Evolutionary conservation across 2,888 invertebrate genomes (phyloP), one percentile per base, ranked within the genome.

Genomic region (Stictocephala bisonia): DNA sequence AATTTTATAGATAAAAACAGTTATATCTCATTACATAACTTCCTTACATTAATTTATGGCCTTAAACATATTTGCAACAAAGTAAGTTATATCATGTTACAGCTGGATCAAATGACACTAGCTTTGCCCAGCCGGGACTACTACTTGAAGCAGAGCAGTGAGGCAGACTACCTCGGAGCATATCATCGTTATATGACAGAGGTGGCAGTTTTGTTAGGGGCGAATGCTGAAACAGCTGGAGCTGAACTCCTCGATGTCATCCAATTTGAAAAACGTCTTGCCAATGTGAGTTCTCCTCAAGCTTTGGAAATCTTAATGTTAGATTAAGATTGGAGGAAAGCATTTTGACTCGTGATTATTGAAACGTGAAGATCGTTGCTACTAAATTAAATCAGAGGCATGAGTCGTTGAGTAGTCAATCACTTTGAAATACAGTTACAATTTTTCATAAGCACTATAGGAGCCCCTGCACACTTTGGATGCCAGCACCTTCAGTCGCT

Each of bases 91-190:
- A 13, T 9, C 74, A 75, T 80, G 77, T 83, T 84, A 20, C 82
- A 91, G 91, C 83, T 91, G 82, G 93, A 93, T 83, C 93, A 93
- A 83, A 88, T 92, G 87, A 88, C 89, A 73, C 83, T 92, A 79
- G 94, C 93, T 0, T 85, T 96, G 77, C 95, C 95, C 1, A 93
- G 91, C 71, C 85, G 94, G 44, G 95, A 96, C 81, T 95, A 95
- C 82, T 96, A 94, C 83, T 85, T 95, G 77, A 91, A 93, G 81
- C 86, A 89, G 18, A 91, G 89, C 82, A 91, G 91, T 78, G 89
- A 90, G 78, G 83, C 84, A 29, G 89, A 90, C 44, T 93, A 93
- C 80, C 84, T 93, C 75, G 85, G 88, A 77, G 95, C 95, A 6
- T 96, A 96, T 82, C 91, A 91, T 80, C 89, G 88, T 76, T 93